A percentile compares a stretch with the other conserved stretches of the same genome.
Evolutionary conservation across 2,888 invertebrate species (phyloP).

Genomic region (Eupithecia dodoneata): DNA sequence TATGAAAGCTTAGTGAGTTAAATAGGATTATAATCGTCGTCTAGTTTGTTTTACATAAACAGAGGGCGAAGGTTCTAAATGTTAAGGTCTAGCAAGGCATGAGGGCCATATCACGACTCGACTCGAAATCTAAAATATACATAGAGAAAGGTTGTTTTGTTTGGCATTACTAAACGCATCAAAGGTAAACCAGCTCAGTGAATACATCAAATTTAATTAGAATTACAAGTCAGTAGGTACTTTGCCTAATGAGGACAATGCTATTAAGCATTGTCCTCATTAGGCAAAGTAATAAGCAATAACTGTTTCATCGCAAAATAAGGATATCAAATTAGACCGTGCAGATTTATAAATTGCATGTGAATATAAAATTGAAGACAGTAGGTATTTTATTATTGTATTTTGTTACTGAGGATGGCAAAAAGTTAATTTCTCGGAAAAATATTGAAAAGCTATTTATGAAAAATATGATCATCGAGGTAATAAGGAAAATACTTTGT

Average conservation of each 20-base stretch:
- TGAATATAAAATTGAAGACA: neutral
- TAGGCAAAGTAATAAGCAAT: too few species aligned
- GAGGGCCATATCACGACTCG: slow-evolving; percentile 28
- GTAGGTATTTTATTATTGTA: neutral
- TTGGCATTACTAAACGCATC: slow-evolving; percentile 52
- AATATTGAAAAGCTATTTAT: neutral
- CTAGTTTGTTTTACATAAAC: neutral
- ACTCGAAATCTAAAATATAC: slow-evolving; percentile 31
- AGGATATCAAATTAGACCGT: neutral
- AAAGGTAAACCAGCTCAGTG: slow-evolving; percentile 46
- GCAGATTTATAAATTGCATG: neutral
- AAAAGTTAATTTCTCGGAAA: neutral
- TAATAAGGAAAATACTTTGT: neutral
- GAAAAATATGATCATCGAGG: neutral
- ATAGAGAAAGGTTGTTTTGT: slow-evolving; percentile 61
- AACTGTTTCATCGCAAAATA: neutral
- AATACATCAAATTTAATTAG: slow-evolving; percentile 13
- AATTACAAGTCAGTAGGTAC: neutral
- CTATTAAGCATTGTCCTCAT: too few species aligned
- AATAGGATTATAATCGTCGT: neutral
- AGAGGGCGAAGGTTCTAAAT: slow-evolving; percentile 15
- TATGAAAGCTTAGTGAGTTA: neutral
- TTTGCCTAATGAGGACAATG: slow-evolving; percentile 1
- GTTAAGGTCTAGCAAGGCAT: slow-evolving; percentile 29
- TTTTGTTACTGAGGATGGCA: neutral